phyloP scores from a whole-genome alignment of 2,888 invertebrate species.

The Oligia strigilis region DNA sequence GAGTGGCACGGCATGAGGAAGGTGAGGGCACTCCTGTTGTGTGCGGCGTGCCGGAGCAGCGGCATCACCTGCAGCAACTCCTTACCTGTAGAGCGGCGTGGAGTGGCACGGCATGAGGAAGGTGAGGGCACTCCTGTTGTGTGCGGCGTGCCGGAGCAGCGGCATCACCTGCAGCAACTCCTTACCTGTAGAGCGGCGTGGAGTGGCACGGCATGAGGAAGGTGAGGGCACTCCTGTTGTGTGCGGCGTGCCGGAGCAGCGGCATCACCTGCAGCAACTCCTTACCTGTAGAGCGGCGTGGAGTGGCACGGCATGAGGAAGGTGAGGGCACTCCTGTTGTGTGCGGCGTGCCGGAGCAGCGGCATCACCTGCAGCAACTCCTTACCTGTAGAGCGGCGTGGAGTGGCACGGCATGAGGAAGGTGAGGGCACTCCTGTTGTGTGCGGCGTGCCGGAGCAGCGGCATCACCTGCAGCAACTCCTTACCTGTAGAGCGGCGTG shows the following conservation, averaged over 20 bases:
- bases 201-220: slow-evolving; percentile 98
- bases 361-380: slow-evolving; percentile 92
- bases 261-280: slow-evolving; percentile 92
- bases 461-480: slow-evolving; percentile 92
- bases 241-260: slow-evolving; percentile 82
- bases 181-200: slow-evolving; percentile 81
- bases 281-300: slow-evolving; percentile 81
- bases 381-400: slow-evolving; percentile 95
- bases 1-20: slow-evolving; percentile 98
- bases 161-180: slow-evolving; percentile 92
- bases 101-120: slow-evolving; percentile 98
- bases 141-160: slow-evolving; percentile 82
- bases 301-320: slow-evolving; percentile 98
- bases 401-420: slow-evolving; percentile 98
- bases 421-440: slow-evolving; percentile 91
- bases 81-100: slow-evolving; percentile 81
- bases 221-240: slow-evolving; percentile 91
- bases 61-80: slow-evolving; percentile 92
- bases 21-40: slow-evolving; percentile 91
- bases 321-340: slow-evolving; percentile 91
- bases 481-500: slow-evolving; percentile 81
- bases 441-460: slow-evolving; percentile 82
- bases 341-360: slow-evolving; percentile 82
- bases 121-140: slow-evolving; percentile 91
- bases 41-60: slow-evolving; percentile 82